Evolutionary conservation across 2,113 vertebrate species (phyloP).

Genomic region (Heptranchias perlo): DNA sequence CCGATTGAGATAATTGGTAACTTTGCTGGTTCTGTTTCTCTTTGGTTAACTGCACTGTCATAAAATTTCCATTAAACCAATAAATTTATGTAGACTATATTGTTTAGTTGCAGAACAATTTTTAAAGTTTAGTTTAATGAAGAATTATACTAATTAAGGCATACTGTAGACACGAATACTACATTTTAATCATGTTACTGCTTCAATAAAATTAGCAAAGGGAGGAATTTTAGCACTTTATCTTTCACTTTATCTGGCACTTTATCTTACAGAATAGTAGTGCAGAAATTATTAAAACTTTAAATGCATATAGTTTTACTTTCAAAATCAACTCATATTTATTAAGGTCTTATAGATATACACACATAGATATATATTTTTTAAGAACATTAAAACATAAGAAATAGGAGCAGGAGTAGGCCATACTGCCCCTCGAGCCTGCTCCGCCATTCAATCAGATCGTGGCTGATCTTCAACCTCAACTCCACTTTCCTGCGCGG

Average conservation of each 20-base stretch:
- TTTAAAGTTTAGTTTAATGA: neutral
- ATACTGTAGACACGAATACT: neutral
- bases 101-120: neutral
- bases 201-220: neutral
- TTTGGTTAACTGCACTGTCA: neutral
- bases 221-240: neutral
- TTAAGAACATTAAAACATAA: too few relatives aligned
- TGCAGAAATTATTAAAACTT: neutral
- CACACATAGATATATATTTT: neutral
- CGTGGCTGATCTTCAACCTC: too few relatives aligned
- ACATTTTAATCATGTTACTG: neutral
- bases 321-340: neutral
- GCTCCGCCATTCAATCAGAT: too few relatives aligned
- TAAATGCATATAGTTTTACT: neutral
- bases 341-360: neutral
- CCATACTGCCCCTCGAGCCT: too few relatives aligned
- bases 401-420: too few relatives aligned
- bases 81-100: neutral
- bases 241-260: too few relatives aligned
- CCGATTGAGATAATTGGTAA: neutral
- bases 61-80: constrained; percentile 6
- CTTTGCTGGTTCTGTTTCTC: neutral
- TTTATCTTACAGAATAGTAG: neutral
- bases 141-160: neutral
- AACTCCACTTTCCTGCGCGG: too few relatives aligned